Evolutionary conservation across 1,140 invertebrate species (phyloP).

Genomic region (Cepaea nemoralis): DNA sequence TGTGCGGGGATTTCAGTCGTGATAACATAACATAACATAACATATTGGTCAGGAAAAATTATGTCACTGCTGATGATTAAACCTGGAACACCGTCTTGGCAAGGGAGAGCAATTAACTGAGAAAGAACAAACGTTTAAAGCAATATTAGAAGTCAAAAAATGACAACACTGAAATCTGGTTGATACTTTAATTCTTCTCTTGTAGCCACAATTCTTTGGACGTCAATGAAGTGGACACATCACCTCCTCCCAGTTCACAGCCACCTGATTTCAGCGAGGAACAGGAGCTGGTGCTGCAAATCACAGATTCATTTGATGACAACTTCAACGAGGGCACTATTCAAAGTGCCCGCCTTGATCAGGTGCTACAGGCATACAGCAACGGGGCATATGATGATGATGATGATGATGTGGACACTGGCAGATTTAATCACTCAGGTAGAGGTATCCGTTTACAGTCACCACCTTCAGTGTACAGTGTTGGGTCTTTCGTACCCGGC

Average conservation of each 20-base stretch:
- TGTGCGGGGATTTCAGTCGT: too few relatives aligned
- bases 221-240: constrained; percentile 28
- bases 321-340: background rate
- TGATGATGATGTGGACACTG: background rate
- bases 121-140: too few relatives aligned
- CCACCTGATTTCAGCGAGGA: background rate
- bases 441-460: background rate
- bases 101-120: too few relatives aligned
- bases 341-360: background rate
- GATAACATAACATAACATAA: too few relatives aligned
- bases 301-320: background rate
- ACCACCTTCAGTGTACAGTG: background rate
- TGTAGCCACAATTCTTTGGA: constrained; percentile 33
- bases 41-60: too few relatives aligned
- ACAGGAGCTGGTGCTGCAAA: constrained; percentile 25
- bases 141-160: too few relatives aligned
- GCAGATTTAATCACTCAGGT: background rate
- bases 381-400: constrained; percentile 13
- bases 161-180: too few relatives aligned
- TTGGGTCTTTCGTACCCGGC: background rate
- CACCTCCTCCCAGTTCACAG: background rate
- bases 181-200: background rate
- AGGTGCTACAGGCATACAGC: constrained; percentile 24
- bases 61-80: too few relatives aligned
- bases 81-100: too few relatives aligned